phyloP scores from a whole-genome alignment of 2,797 vertebrate genomes.

The Sebastes paucispinis region DNA sequence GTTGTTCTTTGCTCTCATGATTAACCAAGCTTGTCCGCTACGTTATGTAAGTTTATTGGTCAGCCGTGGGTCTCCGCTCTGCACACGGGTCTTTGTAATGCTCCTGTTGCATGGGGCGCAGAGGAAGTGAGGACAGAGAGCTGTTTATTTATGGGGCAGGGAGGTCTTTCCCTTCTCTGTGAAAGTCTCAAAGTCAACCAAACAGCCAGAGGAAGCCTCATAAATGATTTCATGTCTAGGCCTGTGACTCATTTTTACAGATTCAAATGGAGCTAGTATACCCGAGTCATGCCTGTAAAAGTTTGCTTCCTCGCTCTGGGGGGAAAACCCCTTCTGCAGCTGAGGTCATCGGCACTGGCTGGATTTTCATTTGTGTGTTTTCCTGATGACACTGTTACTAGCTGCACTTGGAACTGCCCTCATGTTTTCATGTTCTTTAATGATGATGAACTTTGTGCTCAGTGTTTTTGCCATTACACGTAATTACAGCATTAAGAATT shows the following conservation, averaged over 20 bases:
- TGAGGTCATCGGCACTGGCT: conserved; percentile 36
- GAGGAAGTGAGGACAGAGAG: conserved; percentile 63
- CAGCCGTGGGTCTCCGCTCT: neutral
- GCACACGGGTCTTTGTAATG: conserved; percentile 30
- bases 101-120: conserved; percentile 23
- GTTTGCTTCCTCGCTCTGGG: conserved; percentile 33
- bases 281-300: conserved; percentile 38
- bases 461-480: conserved; percentile 5
- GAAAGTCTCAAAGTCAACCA: conserved; percentile 32
- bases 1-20: conserved; percentile 18
- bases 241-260: conserved; percentile 51
- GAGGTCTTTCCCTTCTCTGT: conserved; percentile 64
- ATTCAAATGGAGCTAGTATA: conserved; percentile 21
- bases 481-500: neutral
- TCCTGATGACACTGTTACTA: conserved; percentile 15
- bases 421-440: neutral
- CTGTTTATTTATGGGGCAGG: conserved; percentile 71
- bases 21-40: conserved; percentile 25
- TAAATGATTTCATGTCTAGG: conserved; percentile 69
- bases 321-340: conserved; percentile 56
- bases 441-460: neutral
- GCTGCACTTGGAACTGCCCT: neutral
- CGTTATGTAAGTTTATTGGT: conserved; percentile 47
- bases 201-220: conserved; percentile 57
- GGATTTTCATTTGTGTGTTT: conserved; percentile 25